phyloP scores from a whole-genome alignment of 2,888 invertebrate species.

The Zhuqinia jingwanae region DNA sequence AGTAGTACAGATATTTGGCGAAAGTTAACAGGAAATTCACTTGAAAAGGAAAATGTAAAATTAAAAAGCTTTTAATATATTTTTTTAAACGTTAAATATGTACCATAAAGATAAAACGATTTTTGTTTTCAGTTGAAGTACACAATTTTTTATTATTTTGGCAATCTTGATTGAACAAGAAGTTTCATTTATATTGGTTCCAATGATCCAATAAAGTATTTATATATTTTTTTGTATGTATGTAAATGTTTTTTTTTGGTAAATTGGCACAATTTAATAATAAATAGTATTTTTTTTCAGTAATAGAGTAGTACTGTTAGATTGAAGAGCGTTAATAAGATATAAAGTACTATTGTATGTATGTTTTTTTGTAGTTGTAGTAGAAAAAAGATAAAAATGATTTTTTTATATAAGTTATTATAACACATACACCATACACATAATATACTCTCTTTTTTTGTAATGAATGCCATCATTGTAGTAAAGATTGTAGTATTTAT shows the following conservation, averaged over 20 bases:
- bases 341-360: slow-evolving; percentile 15
- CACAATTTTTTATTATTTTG: slow-evolving; percentile 64
- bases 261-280: slow-evolving; percentile 68
- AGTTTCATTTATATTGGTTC: slow-evolving; percentile 76
- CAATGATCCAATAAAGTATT: slow-evolving; percentile 56
- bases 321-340: slow-evolving; percentile 17
- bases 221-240: too few species aligned
- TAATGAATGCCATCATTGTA: too few species aligned
- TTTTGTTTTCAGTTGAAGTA: not conserved
- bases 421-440: not conserved
- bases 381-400: slow-evolving; percentile 60
- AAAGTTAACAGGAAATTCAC: too few species aligned
- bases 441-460: too few species aligned
- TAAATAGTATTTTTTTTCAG: slow-evolving; percentile 49
- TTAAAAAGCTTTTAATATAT: too few species aligned
- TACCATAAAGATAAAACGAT: too few species aligned
- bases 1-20: too few species aligned
- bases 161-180: slow-evolving; percentile 77
- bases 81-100: too few species aligned
- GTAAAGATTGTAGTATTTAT: too few species aligned
- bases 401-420: slow-evolving; percentile 14
- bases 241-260: slow-evolving; percentile 28
- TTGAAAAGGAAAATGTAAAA: too few species aligned
- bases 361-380: slow-evolving; percentile 31
- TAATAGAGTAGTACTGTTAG: slow-evolving; percentile 31